A percentile compares a stretch with the other conserved stretches of the same genome.
phyloP scores from a whole-genome alignment of 2,888 invertebrate genomes.

The Platypus cylindrus region DNA sequence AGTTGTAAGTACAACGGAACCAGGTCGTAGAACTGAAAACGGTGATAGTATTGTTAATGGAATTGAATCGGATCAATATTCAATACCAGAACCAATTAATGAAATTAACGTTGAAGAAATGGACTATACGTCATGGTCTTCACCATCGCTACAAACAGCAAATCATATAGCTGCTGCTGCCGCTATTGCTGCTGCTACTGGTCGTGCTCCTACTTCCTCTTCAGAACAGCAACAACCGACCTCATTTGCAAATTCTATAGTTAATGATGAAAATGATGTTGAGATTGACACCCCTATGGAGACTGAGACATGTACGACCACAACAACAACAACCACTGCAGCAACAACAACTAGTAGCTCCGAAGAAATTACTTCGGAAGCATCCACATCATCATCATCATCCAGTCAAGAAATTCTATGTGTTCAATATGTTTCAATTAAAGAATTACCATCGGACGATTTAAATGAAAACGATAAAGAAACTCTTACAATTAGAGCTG shows the following conservation, averaged over 20 bases:
- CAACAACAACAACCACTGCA: neutral
- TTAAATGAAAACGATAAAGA: constrained; percentile 5
- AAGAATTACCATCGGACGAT: constrained; percentile 7
- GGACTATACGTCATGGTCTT: constrained; percentile 38
- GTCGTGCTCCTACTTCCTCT: neutral
- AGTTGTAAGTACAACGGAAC: constrained; percentile 67
- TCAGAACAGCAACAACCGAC: constrained; percentile 8
- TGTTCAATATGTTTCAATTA: constrained; percentile 24
- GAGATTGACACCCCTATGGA: constrained; percentile 5
- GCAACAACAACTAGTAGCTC: constrained; percentile 3
- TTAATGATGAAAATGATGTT: neutral
- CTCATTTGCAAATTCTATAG: constrained; percentile 1
- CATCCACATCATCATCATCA: constrained; percentile 9
- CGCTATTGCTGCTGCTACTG: neutral
- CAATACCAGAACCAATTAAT: constrained; percentile 37
- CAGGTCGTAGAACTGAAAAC: constrained; percentile 54
- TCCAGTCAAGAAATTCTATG: constrained; percentile 12
- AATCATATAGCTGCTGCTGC: neutral
- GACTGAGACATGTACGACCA: too few species aligned
- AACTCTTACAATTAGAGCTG: constrained; percentile 13
- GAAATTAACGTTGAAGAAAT: constrained; percentile 47
- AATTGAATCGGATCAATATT: constrained; percentile 42
- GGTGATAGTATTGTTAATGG: constrained; percentile 52
- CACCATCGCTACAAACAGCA: constrained; percentile 11
- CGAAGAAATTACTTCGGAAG: constrained; percentile 7